These are phyloP conservation scores for Coluber constrictor DNA, from an alignment of 2,797 vertebrate genomes.

Conservation along the genomic window DNA sequence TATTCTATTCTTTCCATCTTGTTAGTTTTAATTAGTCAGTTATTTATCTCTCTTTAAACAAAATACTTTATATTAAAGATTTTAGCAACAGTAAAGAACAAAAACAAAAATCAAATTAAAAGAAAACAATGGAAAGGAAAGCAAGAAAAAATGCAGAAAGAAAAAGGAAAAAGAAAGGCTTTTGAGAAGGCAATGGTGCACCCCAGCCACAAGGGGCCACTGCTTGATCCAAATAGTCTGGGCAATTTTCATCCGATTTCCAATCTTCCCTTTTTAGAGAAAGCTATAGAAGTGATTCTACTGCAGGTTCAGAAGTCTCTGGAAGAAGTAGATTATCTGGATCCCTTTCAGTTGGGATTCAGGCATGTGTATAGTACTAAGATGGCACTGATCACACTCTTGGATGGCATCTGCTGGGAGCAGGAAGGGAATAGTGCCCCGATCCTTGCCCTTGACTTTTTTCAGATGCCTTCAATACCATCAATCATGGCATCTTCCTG, in stretches of 20 bases:
- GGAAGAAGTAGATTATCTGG: neutral
- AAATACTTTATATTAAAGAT: neutral
- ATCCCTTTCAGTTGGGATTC: neutral
- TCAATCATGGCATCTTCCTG: neutral
- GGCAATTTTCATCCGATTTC: neutral
- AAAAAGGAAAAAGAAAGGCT: neutral
- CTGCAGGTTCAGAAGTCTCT: neutral
- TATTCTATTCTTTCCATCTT: neutral
- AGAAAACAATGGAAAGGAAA: neutral
- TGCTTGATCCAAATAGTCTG: neutral
- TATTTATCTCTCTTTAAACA: neutral
- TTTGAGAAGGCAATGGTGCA: neutral
- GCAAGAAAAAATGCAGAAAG: neutral
- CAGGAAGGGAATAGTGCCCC: neutral
- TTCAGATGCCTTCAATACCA: neutral
- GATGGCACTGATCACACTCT: neutral
- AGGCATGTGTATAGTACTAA: neutral
- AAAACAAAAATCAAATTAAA: neutral
- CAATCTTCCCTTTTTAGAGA: neutral
- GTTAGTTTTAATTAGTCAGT: neutral
- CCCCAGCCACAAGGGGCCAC: neutral
- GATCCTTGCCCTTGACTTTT: neutral
- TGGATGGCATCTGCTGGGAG: neutral
- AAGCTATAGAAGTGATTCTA: neutral
- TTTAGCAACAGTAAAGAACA: neutral